A percentile compares a stretch with the other conserved stretches of the same genome.
phyloP scores from a whole-genome alignment of 2,113 vertebrate genomes.

The Phaethon lepturus region DNA sequence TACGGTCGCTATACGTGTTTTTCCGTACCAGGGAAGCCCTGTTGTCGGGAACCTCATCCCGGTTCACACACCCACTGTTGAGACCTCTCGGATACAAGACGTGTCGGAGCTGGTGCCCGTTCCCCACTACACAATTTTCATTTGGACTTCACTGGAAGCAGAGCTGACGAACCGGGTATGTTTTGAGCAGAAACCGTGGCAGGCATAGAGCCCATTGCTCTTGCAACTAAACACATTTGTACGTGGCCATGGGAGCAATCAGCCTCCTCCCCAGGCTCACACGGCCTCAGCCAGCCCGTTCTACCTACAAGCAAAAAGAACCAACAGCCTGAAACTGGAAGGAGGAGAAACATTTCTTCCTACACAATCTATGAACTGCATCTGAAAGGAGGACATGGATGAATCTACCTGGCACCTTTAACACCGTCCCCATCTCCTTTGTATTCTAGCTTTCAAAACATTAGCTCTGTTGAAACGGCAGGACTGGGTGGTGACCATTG shows the following conservation, averaged over 20 bases:
- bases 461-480: neutral
- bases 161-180: fast-evolving
- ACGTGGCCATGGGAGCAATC: fast-evolving
- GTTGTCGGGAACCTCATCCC: neutral
- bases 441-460: neutral
- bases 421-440: neutral
- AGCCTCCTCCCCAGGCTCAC: neutral
- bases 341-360: neutral
- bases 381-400: neutral
- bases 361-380: neutral
- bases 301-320: neutral
- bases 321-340: neutral
- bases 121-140: neutral
- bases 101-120: fast-evolving
- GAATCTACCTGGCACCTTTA: neutral
- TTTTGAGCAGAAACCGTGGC: neutral
- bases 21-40: neutral
- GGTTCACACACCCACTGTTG: neutral
- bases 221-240: neutral
- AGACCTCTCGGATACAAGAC: neutral
- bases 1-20: fast-evolving
- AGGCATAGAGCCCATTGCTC: fast-evolving
- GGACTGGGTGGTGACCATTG: neutral
- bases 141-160: neutral
- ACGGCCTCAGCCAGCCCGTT: neutral